These are phyloP conservation scores for Palythoa caribaeorum DNA, from an alignment of 92 coral and sea anemone species.

Conservation along the genomic window DNA sequence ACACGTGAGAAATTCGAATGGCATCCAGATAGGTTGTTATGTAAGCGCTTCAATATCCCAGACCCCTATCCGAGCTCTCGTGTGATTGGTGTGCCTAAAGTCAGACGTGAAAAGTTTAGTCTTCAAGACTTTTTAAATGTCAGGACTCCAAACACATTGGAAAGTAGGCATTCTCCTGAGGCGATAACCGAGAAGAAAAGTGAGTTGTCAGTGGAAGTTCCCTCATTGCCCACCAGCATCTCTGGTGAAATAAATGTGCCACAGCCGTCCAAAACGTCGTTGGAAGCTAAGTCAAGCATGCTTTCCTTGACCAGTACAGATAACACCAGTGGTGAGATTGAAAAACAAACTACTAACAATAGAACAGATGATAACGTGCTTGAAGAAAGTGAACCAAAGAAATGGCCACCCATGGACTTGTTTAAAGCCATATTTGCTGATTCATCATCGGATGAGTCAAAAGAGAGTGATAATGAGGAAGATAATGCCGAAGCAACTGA, in stretches of 20 bases:
- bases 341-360: background rate
- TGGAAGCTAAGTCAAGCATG: background rate
- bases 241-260: constrained; percentile 18
- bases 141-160: constrained; percentile 10
- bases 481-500: background rate
- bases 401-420: constrained; percentile 93
- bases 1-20: constrained; percentile 92
- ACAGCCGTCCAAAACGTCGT: background rate
- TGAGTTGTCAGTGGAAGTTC: background rate
- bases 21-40: constrained; percentile 92
- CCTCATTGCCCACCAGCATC: background rate
- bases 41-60: constrained; percentile 96
- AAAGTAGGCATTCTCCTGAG: background rate
- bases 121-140: constrained; percentile 67
- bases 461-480: constrained; percentile 75
- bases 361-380: background rate
- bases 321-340: background rate
- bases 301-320: background rate
- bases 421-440: constrained; percentile 97
- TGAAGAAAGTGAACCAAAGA: constrained; percentile 43
- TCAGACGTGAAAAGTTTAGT: constrained; percentile 73
- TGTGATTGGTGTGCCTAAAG: constrained; percentile 74
- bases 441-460: constrained; percentile 84
- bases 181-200: background rate
- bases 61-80: constrained; percentile 92